phyloP scores from a whole-genome alignment of 1,140 invertebrate species.

The Theocolax elegans region DNA sequence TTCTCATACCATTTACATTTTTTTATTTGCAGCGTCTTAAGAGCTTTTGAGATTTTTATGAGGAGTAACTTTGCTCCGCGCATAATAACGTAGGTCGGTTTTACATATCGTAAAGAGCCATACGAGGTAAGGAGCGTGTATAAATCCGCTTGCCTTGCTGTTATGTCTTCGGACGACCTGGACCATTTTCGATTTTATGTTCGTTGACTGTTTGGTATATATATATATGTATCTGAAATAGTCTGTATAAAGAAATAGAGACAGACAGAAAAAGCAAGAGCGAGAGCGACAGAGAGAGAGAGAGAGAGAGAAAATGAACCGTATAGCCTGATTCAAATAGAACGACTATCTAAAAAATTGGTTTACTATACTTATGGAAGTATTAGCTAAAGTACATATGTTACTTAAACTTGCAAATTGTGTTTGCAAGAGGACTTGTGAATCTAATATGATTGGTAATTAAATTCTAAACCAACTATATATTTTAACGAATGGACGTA shows the following conservation, averaged over 20 bases:
- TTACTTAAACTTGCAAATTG: too few relatives aligned
- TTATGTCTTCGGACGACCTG: conserved; percentile 56
- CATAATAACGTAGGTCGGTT: conserved; percentile 52
- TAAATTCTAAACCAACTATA: too few relatives aligned
- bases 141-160: conserved; percentile 56
- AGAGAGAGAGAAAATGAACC: neutral
- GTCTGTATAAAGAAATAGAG: neutral
- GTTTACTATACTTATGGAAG: too few relatives aligned
- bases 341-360: too few relatives aligned
- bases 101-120: conserved; percentile 59
- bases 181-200: conserved; percentile 56
- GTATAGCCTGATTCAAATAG: too few relatives aligned
- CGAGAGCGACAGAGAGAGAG: neutral
- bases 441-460: too few relatives aligned
- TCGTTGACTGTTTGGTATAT: conserved; percentile 35
- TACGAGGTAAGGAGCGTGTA: conserved; percentile 55
- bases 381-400: too few relatives aligned
- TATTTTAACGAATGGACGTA: too few relatives aligned
- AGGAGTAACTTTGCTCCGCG: conserved; percentile 43
- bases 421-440: too few relatives aligned
- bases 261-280: neutral
- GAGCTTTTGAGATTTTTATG: conserved; percentile 50
- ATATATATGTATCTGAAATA: too few relatives aligned
- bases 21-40: conserved; percentile 19
- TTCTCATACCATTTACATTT: neutral